These are phyloP conservation scores for Cecidostiba fungosa DNA, from an alignment of 2,888 invertebrate genomes.

Conservation along the genomic window DNA sequence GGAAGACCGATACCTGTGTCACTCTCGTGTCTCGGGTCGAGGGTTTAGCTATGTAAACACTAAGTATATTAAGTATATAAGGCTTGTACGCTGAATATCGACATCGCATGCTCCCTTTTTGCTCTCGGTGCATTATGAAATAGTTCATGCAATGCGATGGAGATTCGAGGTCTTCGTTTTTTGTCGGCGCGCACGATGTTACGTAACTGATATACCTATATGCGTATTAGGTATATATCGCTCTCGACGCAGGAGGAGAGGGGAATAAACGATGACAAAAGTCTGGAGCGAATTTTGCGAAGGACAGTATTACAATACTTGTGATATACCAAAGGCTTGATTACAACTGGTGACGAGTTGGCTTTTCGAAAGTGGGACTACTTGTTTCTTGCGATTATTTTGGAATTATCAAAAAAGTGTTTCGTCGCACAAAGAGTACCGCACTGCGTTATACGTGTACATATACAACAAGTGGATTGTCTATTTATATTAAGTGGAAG, in stretches of 20 bases:
- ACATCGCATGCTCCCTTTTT: conserved; percentile 31
- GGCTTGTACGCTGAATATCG: conserved; percentile 43
- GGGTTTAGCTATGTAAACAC: conserved; percentile 56
- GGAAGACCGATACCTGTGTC: conserved; percentile 41
- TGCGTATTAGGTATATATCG: too few relatives aligned
- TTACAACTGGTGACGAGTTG: conserved; percentile 8
- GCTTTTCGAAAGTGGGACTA: too few relatives aligned
- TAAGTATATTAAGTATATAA: conserved; percentile 58
- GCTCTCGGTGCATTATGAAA: conserved; percentile 50
- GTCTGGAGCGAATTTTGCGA: conserved; percentile 38
- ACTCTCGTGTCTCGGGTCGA: conserved; percentile 37
- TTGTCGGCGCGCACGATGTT: conserved; percentile 3
- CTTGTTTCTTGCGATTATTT: too few relatives aligned
- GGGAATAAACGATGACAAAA: too few relatives aligned
- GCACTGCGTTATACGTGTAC: background rate
- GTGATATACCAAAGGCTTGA: background rate
- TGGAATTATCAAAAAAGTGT: too few relatives aligned
- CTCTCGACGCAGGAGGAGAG: too few relatives aligned
- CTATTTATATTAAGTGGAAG: conserved; percentile 44
- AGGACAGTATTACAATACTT: background rate
- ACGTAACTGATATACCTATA: too few relatives aligned
- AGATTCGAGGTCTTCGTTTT: conserved; percentile 22
- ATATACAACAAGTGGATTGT: conserved; percentile 14
- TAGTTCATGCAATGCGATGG: conserved; percentile 43
- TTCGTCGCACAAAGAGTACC: background rate